phyloP scores from a whole-genome alignment of 2,888 invertebrate species.

The Sialis lutaria region DNA sequence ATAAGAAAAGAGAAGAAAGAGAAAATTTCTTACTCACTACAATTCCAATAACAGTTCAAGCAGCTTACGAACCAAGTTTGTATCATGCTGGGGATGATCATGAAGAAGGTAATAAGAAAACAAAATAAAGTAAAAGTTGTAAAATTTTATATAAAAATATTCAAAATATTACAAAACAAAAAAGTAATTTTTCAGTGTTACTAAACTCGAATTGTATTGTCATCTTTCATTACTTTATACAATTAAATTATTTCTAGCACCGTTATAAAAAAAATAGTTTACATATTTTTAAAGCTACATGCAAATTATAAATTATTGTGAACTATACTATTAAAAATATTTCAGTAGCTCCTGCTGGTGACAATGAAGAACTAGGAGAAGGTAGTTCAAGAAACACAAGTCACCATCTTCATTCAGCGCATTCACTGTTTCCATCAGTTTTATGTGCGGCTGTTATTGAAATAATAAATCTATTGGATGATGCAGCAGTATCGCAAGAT shows the following conservation, averaged over 20 bases:
- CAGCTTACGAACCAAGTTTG: conserved; percentile 88
- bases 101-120: conserved; percentile 47
- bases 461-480: conserved; percentile 86
- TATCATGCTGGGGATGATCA: conserved; percentile 75
- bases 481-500: conserved; percentile 85
- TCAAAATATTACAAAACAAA: too few relatives aligned
- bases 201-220: too few relatives aligned
- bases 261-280: too few relatives aligned
- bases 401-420: conserved; percentile 79
- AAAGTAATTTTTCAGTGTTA: too few relatives aligned
- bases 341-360: conserved; percentile 21
- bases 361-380: conserved; percentile 35
- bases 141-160: too few relatives aligned
- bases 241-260: too few relatives aligned
- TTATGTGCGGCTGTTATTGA: conserved; percentile 91
- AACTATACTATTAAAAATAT: conserved; percentile 1
- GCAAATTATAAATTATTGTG: not conserved
- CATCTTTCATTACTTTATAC: too few relatives aligned
- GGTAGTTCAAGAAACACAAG: conserved; percentile 50
- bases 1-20: conserved; percentile 83
- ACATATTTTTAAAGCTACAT: not conserved
- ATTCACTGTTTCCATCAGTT: conserved; percentile 91
- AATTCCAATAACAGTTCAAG: conserved; percentile 86
- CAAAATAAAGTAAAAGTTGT: too few relatives aligned
- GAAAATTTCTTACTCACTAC: conserved; percentile 92